Evolutionary conservation across 2,888 invertebrate species (phyloP).

Genomic region (Cylindroiulus punctatus): DNA sequence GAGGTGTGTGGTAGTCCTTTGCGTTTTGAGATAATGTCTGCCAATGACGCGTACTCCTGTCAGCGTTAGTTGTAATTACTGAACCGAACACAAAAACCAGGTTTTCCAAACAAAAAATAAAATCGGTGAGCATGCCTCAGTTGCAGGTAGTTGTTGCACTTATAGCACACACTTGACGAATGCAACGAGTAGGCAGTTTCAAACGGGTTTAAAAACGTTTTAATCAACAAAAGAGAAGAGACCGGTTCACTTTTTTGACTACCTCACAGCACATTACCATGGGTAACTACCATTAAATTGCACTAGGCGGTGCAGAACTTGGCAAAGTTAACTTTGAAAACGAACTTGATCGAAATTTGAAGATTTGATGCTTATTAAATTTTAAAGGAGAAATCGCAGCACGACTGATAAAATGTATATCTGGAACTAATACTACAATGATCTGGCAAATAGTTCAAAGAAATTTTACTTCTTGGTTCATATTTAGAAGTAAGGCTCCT

Average conservation of each 20-base stretch:
- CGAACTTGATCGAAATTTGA: not conserved
- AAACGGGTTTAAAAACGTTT: conserved; percentile 42
- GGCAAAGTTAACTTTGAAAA: not conserved
- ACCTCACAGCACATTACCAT: not conserved
- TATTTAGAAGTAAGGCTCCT: no score
- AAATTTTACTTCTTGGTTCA: no score
- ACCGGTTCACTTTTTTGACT: conserved; percentile 20
- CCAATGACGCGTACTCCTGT: conserved; percentile 13
- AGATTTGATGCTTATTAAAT: no score
- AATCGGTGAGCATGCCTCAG: conserved; percentile 20
- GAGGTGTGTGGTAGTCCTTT: not conserved
- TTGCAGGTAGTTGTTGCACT: conserved; percentile 45
- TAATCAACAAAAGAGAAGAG: conserved; percentile 42
- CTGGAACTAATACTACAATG: no score
- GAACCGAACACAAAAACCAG: conserved; percentile 39
- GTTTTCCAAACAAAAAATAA: conserved; percentile 28
- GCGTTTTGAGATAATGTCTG: not conserved
- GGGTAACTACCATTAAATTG: not conserved
- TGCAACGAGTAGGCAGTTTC: conserved; percentile 23
- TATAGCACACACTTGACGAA: conserved; percentile 11
- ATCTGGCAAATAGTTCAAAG: no score
- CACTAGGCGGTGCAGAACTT: not conserved
- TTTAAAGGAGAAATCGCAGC: no score
- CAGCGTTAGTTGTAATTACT: conserved; percentile 16
- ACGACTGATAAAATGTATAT: no score